phyloP scores from a whole-genome alignment of 2,888 invertebrate species.

The Eudemis profundana region DNA sequence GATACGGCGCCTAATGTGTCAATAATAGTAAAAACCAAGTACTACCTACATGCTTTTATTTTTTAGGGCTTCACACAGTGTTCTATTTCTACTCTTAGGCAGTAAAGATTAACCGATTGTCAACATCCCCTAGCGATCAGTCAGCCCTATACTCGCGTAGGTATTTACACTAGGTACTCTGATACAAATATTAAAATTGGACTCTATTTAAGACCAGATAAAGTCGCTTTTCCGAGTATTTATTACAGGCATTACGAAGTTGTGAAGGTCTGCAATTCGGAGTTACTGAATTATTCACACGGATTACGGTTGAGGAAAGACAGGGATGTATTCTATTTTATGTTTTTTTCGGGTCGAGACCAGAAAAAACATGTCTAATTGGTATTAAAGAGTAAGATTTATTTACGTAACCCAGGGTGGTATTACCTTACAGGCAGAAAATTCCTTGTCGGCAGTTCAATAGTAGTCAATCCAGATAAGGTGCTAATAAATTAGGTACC shows the following conservation, averaged over 20 bases:
- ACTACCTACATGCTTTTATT: neutral
- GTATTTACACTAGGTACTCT: constrained; percentile 8
- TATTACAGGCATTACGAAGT: neutral
- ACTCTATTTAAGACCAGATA: neutral
- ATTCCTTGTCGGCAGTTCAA: too few relatives aligned
- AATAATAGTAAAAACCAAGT: too few relatives aligned
- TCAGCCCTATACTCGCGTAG: constrained; percentile 4
- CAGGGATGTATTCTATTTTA: constrained; percentile 13
- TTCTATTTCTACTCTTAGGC: neutral
- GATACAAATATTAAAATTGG: neutral
- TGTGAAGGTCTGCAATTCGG: neutral
- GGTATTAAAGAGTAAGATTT: neutral
- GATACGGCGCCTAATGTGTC: too few relatives aligned
- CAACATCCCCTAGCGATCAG: constrained; percentile 11
- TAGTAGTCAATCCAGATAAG: too few relatives aligned
- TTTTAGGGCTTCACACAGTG: neutral
- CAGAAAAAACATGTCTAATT: too few relatives aligned
- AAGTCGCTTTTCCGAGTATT: neutral
- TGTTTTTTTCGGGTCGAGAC: neutral
- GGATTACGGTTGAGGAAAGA: neutral
- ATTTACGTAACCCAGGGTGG: constrained; percentile 1
- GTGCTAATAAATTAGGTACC: too few relatives aligned
- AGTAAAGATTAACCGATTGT: constrained; percentile 14
- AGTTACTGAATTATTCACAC: constrained; percentile 30
- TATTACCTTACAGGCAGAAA: too few relatives aligned